A percentile compares a stretch with the other conserved stretches of the same genome.
phyloP scores from a whole-genome alignment of 2,888 invertebrate species.

The Microdon myrmicae region DNA sequence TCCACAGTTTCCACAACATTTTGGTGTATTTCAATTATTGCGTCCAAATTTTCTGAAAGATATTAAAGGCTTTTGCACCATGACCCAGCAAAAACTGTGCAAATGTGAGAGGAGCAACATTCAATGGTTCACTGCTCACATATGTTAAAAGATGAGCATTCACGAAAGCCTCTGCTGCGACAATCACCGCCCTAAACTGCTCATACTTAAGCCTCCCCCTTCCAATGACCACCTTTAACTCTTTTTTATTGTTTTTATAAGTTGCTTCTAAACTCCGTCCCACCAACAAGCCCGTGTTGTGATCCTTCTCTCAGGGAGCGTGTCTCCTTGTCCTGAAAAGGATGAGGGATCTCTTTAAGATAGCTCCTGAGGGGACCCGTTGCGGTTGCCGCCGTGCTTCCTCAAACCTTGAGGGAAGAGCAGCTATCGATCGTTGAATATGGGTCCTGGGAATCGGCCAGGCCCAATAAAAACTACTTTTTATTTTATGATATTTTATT shows the following conservation, averaged over 20 bases:
- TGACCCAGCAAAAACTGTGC: conserved; percentile 10
- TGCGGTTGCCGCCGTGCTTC: no score
- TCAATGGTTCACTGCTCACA: conserved; percentile 14
- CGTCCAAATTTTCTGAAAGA: conserved; percentile 9
- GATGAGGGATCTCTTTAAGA: no score
- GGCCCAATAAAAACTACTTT: no score
- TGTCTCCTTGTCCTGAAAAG: no score
- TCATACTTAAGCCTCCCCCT: conserved; percentile 9
- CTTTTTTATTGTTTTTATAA: conserved; percentile 23
- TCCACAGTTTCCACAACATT: conserved; percentile 2
- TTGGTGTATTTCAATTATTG: neutral
- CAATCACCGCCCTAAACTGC: conserved; percentile 14
- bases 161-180: conserved; percentile 17
- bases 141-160: conserved; percentile 23
- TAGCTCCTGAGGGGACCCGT: no score
- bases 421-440: no score
- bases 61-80: neutral
- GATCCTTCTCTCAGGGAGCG: no score
- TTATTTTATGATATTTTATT: no score
- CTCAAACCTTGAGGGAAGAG: no score
- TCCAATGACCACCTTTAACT: conserved; percentile 32
- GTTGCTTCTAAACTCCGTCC: conserved; percentile 25
- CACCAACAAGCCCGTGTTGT: conserved; percentile 28
- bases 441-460: no score
- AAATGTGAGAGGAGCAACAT: conserved; percentile 11